Evolutionary conservation across 1,140 invertebrate species (phyloP).

Genomic region (Camponotus floridanus): DNA sequence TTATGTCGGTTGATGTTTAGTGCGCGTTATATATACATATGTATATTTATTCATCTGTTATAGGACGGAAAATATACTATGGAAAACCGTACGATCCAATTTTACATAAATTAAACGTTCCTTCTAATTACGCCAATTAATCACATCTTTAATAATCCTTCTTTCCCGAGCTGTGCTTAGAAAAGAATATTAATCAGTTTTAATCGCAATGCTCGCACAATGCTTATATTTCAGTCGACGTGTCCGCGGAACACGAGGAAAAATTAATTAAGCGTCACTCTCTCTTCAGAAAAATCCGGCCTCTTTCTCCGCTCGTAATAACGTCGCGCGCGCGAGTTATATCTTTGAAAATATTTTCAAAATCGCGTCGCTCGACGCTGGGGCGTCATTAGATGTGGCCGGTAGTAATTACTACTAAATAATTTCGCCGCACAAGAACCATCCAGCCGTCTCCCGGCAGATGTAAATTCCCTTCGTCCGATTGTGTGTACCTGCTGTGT

Average conservation of each 20-base stretch:
- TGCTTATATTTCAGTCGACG: constrained; percentile 26
- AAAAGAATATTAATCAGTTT: constrained; percentile 18
- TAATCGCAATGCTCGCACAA: constrained; percentile 13
- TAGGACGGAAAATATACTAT: neutral
- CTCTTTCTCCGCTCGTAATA: constrained; percentile 26
- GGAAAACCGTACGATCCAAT: neutral
- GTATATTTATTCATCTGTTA: neutral
- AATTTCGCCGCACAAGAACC: constrained; percentile 76
- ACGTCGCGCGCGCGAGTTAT: constrained; percentile 17
- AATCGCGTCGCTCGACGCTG: constrained; percentile 38
- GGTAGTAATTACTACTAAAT: constrained; percentile 81
- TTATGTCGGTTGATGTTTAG: neutral
- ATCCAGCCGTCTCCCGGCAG: constrained; percentile 64
- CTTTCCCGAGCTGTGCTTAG: neutral
- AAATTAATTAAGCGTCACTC: constrained; percentile 58
- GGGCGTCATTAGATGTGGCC: constrained; percentile 65
- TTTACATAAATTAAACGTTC: neutral
- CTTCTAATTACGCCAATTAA: neutral
- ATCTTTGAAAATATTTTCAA: constrained; percentile 58
- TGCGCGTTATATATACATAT: neutral
- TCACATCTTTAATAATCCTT: neutral
- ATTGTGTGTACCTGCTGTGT: constrained; percentile 78
- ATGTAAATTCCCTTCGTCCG: constrained; percentile 80
- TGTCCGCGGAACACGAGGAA: constrained; percentile 21
- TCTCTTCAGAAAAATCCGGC: constrained; percentile 24